A percentile compares a stretch with the other conserved stretches of the same genome.
Conservation (phyloP, 2,113 vertebrate genomes). For the Cryptomyrus ogoouensis region DNA sequence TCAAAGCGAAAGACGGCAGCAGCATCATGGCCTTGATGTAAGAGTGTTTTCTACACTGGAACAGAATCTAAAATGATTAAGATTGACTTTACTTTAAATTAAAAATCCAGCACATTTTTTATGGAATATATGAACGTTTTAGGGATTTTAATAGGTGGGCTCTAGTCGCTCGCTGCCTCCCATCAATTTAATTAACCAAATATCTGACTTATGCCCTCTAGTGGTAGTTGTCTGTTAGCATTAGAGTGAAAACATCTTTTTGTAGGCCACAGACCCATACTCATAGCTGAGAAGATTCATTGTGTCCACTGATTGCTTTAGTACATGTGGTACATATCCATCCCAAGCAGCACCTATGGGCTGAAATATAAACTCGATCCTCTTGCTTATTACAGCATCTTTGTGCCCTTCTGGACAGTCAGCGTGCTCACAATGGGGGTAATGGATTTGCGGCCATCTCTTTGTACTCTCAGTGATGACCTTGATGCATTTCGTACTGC, state of each 20-base stretch:
- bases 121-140: neutral
- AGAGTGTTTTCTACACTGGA: neutral
- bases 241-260: neutral
- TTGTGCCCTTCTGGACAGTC: neutral
- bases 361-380: neutral
- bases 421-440: neutral
- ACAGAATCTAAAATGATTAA: neutral
- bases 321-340: neutral
- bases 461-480: neutral
- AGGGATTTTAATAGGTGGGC: neutral
- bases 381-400: neutral
- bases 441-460: neutral
- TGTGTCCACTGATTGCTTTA: neutral
- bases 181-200: neutral
- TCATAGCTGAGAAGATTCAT: neutral
- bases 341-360: neutral
- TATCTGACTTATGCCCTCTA: neutral
- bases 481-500: neutral
- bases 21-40: neutral
- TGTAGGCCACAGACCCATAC: neutral
- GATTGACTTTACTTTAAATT: neutral
- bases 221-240: neutral
- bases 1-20: neutral
- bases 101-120: neutral
- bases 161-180: neutral